These are phyloP conservation scores for Araneus ventricosus DNA, from an alignment of 1,140 invertebrate species.

Conservation along the genomic window DNA sequence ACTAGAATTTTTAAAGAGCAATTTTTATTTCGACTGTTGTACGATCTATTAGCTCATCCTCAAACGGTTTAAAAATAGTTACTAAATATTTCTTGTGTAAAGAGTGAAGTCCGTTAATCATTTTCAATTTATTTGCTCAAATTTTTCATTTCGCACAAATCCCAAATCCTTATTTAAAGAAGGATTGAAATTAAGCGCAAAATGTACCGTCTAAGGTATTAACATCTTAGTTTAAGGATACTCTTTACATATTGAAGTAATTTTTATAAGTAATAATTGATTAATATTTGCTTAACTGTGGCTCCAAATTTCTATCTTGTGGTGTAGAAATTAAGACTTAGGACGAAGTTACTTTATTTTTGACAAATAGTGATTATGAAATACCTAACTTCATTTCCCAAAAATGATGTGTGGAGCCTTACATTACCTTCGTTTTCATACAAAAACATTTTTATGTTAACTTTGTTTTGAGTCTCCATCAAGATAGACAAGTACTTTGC, in stretches of 20 bases:
- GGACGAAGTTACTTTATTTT: not conserved
- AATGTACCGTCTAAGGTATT: not conserved
- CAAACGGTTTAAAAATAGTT: not conserved
- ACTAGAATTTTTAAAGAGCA: not conserved
- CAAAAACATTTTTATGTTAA: constrained; percentile 9
- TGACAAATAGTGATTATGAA: not conserved
- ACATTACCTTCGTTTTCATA: constrained; percentile 71
- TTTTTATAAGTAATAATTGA: not conserved
- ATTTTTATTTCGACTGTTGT: not conserved
- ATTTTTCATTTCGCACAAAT: not conserved
- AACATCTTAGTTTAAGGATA: not conserved
- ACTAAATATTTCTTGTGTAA: not conserved
- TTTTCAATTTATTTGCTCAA: not conserved
- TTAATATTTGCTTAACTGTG: not conserved
- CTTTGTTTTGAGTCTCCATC: not conserved
- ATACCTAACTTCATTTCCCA: constrained; percentile 33
- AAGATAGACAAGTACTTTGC: not conserved
- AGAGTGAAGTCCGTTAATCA: not conserved
- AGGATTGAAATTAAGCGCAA: not conserved
- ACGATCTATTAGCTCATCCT: too few relatives aligned
- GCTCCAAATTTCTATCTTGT: not conserved
- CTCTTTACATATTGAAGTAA: not conserved
- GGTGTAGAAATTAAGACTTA: not conserved
- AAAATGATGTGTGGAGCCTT: constrained; percentile 48
- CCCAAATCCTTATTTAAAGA: not conserved